These are phyloP conservation scores for Brevimyrus niger DNA, from an alignment of 2,113 vertebrate species.

Conservation along the genomic window DNA sequence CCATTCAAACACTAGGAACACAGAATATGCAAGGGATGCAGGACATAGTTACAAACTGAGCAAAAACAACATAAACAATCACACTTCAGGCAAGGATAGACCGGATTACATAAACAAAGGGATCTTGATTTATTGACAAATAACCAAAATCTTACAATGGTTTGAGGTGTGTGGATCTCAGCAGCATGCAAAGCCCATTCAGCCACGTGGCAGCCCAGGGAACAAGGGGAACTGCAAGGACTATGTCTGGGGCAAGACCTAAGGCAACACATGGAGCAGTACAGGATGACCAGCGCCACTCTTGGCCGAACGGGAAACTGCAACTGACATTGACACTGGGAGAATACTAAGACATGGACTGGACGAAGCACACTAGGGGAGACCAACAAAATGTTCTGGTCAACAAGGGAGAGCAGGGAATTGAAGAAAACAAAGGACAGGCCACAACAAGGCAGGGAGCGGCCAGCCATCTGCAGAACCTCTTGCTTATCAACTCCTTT, in stretches of 20 bases:
- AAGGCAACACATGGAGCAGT: not conserved
- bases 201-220: not conserved
- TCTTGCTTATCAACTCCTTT: not conserved
- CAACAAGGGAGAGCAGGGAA: not conserved
- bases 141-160: not conserved
- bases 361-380: not conserved
- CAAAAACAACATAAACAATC: not conserved
- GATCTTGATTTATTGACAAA: not conserved
- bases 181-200: not conserved
- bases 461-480: not conserved
- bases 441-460: not conserved
- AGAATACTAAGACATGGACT: not conserved
- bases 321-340: not conserved
- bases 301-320: not conserved
- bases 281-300: not conserved
- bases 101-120: not conserved
- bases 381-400: not conserved
- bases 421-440: not conserved
- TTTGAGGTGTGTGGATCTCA: not conserved
- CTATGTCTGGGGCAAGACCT: not conserved
- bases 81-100: not conserved
- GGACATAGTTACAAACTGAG: not conserved
- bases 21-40: not conserved
- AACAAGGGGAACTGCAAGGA: not conserved
- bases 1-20: not conserved